phyloP scores from a whole-genome alignment of 2,797 vertebrate species.

The Muraenolepis orangiensis region DNA sequence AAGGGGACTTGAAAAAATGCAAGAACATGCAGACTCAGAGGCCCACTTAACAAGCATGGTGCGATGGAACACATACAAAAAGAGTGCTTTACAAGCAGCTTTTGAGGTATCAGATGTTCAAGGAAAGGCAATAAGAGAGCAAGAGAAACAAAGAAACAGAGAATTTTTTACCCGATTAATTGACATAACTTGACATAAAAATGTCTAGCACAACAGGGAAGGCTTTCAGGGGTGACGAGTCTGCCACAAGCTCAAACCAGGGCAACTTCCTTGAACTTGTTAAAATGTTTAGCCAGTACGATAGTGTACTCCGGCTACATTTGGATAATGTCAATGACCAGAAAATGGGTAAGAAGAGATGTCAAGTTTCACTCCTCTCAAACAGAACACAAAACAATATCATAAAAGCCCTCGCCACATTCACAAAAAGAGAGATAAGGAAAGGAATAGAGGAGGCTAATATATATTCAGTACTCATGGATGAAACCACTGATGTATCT shows the following conservation, averaged over 20 bases:
- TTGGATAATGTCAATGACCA: constrained; percentile 10
- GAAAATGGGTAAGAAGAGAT: background rate
- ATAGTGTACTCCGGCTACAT: constrained; percentile 24
- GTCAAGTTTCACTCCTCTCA: constrained; percentile 11
- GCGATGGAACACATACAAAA: constrained; percentile 18
- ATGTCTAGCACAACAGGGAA: constrained; percentile 25
- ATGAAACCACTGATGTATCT: constrained; percentile 11
- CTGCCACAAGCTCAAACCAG: constrained; percentile 23
- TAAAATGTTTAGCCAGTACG: constrained; percentile 33
- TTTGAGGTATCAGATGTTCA: constrained; percentile 17
- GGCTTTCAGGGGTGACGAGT: constrained; percentile 26
- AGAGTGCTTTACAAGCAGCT: constrained; percentile 13
- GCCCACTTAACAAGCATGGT: constrained; percentile 16
- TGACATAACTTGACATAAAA: constrained; percentile 4
- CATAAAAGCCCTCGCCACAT: constrained; percentile 14
- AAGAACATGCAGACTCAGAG: constrained; percentile 21
- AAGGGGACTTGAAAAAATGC: background rate
- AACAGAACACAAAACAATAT: constrained; percentile 23
- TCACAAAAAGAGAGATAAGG: constrained; percentile 13
- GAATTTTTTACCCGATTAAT: constrained; percentile 27
- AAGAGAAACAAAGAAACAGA: constrained; percentile 25
- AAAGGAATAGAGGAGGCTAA: constrained; percentile 17
- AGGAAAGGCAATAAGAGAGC: constrained; percentile 22
- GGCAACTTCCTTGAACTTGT: constrained; percentile 26
- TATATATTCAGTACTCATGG: background rate